phyloP scores from a whole-genome alignment of 2,888 invertebrate species.

The Eupithecia insigniata region DNA sequence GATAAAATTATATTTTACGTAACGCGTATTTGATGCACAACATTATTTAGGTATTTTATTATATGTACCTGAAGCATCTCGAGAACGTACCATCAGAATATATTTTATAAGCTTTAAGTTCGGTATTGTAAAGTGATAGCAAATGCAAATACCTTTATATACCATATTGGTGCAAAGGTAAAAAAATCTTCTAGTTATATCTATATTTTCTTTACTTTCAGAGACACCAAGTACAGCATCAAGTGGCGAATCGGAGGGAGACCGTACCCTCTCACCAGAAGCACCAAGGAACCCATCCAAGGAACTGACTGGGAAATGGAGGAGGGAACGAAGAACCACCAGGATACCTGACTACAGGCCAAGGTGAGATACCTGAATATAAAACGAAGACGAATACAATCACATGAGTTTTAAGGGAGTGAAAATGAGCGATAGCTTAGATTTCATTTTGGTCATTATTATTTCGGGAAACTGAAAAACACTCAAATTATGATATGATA shows the following conservation, averaged over 20 bases:
- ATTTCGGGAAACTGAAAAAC: background rate
- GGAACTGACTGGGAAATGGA: conserved; percentile 89
- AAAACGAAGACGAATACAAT: no score
- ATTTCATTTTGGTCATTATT: background rate
- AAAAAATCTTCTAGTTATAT: background rate
- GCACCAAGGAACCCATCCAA: conserved; percentile 70
- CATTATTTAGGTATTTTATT: no score
- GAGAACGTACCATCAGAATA: background rate
- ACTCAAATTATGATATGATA: background rate
- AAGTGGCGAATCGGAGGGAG: conserved; percentile 78
- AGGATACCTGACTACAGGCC: conserved; percentile 79
- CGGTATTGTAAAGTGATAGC: no score
- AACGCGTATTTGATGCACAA: no score
- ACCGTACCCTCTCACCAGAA: conserved; percentile 75
- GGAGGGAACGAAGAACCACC: conserved; percentile 86
- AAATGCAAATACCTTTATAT: background rate
- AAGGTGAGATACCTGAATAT: conserved; percentile 56
- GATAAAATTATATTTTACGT: background rate
- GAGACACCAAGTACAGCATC: conserved; percentile 81
- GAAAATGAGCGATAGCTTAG: background rate
- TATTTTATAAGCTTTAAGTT: background rate
- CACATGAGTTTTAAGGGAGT: no score
- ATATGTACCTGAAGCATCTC: no score
- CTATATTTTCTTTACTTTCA: conserved; percentile 53
- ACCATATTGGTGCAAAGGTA: background rate